Conservation (phyloP, 2,113 vertebrate genomes). For the Rallus limicola region DNA sequence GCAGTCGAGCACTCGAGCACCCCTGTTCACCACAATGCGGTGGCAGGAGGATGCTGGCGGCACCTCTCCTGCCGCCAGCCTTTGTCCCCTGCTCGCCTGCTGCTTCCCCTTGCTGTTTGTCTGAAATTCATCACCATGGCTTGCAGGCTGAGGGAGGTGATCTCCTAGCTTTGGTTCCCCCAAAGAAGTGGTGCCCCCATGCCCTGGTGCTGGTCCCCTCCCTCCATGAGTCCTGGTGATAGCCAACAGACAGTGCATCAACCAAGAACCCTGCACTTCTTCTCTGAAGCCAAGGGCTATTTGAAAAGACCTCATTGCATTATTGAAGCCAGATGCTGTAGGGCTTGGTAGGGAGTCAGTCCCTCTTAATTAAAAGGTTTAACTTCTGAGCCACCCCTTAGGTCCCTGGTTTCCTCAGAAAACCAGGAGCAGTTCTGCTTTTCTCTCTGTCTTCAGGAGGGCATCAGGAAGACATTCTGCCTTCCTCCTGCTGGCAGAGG, state of each 20-base stretch:
- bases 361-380: not conserved
- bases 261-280: fast-evolving
- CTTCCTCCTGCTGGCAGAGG: not conserved
- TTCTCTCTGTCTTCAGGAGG: not conserved
- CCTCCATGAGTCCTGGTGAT: not conserved
- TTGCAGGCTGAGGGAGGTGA: not conserved
- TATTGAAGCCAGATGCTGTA: not conserved
- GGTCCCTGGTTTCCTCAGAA: fast-evolving
- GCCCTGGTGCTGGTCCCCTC: fast-evolving
- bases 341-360: not conserved
- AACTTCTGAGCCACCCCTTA: not conserved
- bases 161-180: not conserved
- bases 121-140: not conserved
- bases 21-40: not conserved
- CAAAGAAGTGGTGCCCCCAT: fast-evolving
- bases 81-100: slow-evolving; percentile 3
- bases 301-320: not conserved
- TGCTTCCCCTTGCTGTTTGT: not conserved
- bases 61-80: not conserved
- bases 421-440: not conserved
- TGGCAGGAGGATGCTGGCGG: not conserved
- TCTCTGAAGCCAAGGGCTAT: not conserved
- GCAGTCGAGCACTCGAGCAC: not conserved
- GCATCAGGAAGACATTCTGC: not conserved
- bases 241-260: fast-evolving